Evolutionary conservation across 2,113 vertebrate genomes (phyloP).

Genomic region (Anser cygnoides): DNA sequence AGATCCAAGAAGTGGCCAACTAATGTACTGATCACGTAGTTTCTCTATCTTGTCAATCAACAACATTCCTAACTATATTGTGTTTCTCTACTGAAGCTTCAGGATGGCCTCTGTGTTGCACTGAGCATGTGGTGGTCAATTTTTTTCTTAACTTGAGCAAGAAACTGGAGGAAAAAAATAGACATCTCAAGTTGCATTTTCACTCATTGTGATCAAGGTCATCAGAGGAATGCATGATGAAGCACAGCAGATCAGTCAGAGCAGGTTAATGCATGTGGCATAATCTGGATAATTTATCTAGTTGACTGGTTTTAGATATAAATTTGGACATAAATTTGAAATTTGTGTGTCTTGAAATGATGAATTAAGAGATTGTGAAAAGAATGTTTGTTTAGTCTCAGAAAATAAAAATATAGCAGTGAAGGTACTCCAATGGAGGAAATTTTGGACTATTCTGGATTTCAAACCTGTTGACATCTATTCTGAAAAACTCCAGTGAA

Average conservation of each 20-base stretch:
- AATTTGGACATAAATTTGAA: neutral
- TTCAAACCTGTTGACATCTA: neutral
- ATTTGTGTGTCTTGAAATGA: neutral
- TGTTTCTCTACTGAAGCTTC: neutral
- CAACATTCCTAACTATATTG: neutral
- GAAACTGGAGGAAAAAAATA: neutral
- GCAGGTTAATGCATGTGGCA: neutral
- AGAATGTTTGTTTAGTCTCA: neutral
- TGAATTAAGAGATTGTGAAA: neutral
- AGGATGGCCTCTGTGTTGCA: neutral
- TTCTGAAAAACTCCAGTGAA: neutral
- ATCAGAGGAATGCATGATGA: neutral
- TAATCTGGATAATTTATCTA: neutral
- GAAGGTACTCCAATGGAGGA: neutral
- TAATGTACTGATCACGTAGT: neutral
- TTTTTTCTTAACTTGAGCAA: neutral
- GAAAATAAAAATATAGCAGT: neutral
- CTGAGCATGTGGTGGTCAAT: neutral
- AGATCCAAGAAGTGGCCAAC: neutral
- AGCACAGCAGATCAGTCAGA: neutral
- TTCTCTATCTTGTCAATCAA: neutral
- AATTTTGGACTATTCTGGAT: neutral
- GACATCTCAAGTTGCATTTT: neutral
- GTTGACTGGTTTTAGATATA: neutral
- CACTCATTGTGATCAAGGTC: neutral